Conservation (phyloP, 2,888 invertebrate species). For the Drosophila fulvimacula region DNA sequence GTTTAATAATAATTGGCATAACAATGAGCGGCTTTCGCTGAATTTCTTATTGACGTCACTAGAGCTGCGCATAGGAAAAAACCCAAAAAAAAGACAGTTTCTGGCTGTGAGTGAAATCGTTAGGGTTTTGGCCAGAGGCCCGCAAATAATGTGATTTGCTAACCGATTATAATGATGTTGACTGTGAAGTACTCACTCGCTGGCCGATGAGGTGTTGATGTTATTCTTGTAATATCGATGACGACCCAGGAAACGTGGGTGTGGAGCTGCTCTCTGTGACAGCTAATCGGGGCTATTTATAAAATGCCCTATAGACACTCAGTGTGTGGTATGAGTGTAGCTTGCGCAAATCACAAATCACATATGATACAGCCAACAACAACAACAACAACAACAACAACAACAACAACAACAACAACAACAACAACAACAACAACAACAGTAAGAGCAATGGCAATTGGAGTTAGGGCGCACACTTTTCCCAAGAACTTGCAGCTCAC, state of each 20-base stretch:
- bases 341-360: constrained; percentile 27
- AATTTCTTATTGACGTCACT: constrained; percentile 59
- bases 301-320: constrained; percentile 2
- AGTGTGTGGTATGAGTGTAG: constrained; percentile 1
- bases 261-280: constrained; percentile 17
- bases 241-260: constrained; percentile 32
- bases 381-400: too few species aligned
- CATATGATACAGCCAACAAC: not conserved
- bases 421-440: too few species aligned
- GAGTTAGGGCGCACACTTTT: constrained; percentile 11
- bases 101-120: constrained; percentile 1
- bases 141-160: constrained; percentile 44
- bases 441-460: too few species aligned
- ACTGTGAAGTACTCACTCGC: constrained; percentile 1
- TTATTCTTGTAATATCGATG: constrained; percentile 40
- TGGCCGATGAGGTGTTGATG: constrained; percentile 14
- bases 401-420: too few species aligned
- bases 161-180: constrained; percentile 36
- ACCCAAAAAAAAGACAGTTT: constrained; percentile 20
- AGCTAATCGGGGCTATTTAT: constrained; percentile 39
- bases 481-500: constrained; percentile 30
- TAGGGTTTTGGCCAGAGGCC: constrained; percentile 15
- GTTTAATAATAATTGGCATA: constrained; percentile 33
- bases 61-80: constrained; percentile 29
- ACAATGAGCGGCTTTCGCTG: constrained; percentile 45